A percentile compares a stretch with the other conserved stretches of the same genome.
Conservation (phyloP, 2,888 invertebrate genomes). For the Leptogaster cylindrica region DNA sequence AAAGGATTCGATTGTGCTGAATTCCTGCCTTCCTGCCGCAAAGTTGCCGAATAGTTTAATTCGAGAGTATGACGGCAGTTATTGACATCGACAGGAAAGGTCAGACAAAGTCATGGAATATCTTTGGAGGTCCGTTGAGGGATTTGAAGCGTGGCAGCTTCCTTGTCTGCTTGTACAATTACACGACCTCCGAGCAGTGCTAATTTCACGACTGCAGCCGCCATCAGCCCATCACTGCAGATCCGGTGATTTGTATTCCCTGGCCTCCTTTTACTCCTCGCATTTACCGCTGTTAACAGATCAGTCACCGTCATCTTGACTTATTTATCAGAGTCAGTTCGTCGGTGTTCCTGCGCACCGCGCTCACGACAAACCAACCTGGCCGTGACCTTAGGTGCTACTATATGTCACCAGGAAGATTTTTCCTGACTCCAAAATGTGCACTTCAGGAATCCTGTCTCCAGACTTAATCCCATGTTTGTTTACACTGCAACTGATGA, state of each 20-base stretch:
- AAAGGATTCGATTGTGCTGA: neutral
- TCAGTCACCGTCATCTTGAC: conserved; percentile 14
- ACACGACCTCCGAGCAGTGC: too few species aligned
- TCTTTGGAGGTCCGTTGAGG: too few species aligned
- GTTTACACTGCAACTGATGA: conserved; percentile 38
- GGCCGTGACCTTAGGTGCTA: conserved; percentile 34
- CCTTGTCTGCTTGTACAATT: too few species aligned
- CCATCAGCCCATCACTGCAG: too few species aligned
- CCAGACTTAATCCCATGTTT: conserved; percentile 10
- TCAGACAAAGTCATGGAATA: too few species aligned
- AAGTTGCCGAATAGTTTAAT: too few species aligned
- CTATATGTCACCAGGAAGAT: conserved; percentile 34
- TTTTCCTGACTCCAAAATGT: neutral
- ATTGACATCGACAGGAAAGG: too few species aligned
- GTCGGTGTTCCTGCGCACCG: neutral
- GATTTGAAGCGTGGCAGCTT: too few species aligned
- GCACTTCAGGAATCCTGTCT: conserved; percentile 4
- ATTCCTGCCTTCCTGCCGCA: too few species aligned
- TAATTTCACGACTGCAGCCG: too few species aligned
- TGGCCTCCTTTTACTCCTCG: neutral
- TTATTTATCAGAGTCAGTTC: neutral
- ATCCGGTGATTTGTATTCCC: conserved; percentile 5
- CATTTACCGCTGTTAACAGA: conserved; percentile 1
- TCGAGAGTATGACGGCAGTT: too few species aligned
- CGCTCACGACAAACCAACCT: neutral